phyloP scores from a whole-genome alignment of 2,113 vertebrate species.

The Periophthalmodon schlosseri region DNA sequence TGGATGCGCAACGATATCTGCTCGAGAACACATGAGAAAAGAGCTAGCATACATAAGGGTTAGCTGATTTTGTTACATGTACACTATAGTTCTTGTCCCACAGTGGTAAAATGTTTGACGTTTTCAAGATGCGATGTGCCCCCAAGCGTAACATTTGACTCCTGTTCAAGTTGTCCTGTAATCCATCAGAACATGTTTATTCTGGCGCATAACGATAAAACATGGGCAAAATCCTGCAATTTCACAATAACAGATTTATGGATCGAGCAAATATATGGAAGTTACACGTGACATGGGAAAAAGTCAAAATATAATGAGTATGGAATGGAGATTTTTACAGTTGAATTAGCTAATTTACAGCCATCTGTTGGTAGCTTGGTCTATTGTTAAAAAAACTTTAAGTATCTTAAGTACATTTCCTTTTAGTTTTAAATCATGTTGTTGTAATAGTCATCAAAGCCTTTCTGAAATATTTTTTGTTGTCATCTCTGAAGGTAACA shows the following conservation, averaged over 20 bases:
- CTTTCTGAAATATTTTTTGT: no score
- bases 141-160: not conserved
- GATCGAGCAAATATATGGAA: not conserved
- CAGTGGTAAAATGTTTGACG: not conserved
- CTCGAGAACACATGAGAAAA: constrained; percentile 11
- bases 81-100: not conserved
- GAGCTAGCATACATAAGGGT: constrained; percentile 12
- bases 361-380: not conserved
- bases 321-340: not conserved
- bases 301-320: not conserved
- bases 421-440: no score
- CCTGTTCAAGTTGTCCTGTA: constrained; percentile 2
- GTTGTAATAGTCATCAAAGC: no score
- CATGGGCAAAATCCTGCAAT: not conserved
- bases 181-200: not conserved
- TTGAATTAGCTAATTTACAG: not conserved
- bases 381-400: not conserved
- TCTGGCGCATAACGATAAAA: not conserved
- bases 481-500: no score
- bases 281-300: constrained; percentile 1
- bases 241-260: constrained; percentile 2
- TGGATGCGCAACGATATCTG: constrained; percentile 31
- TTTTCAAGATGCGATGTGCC: constrained; percentile 16
- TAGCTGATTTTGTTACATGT: not conserved
- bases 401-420: no score